Evolutionary conservation across 1,140 invertebrate species (phyloP).

Genomic region (Cherax quadricarinatus): DNA sequence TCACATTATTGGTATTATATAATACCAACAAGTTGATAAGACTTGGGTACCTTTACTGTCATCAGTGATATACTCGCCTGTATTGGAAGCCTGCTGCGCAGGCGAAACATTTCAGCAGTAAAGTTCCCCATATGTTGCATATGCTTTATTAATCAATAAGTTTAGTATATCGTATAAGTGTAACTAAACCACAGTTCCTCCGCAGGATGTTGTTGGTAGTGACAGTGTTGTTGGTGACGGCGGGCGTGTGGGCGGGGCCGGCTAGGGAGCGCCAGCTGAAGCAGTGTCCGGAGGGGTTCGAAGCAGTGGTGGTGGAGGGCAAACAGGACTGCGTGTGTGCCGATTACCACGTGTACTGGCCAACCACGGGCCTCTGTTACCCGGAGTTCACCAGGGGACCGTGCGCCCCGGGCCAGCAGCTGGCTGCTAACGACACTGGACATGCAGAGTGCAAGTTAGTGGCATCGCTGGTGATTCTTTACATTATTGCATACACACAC

Average conservation of each 20-base stretch:
- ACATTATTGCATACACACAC: no score
- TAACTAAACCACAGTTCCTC: background rate
- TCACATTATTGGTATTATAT: no score
- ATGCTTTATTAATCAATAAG: no score
- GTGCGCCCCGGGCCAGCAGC: conserved; percentile 54
- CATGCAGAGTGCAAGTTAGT: conserved; percentile 59
- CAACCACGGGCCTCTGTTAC: conserved; percentile 61
- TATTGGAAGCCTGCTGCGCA: no score
- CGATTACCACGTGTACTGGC: conserved; percentile 74
- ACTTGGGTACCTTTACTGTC: no score
- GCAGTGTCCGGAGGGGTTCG: conserved; percentile 71
- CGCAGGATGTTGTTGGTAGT: conserved; percentile 15
- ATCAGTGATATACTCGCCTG: no score
- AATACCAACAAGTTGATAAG: no score
- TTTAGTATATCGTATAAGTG: no score
- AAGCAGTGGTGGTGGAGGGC: conserved; percentile 67
- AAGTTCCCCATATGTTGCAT: no score
- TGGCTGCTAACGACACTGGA: conserved; percentile 55
- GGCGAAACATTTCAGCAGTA: no score
- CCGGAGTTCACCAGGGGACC: conserved; percentile 62
- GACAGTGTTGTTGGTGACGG: background rate
- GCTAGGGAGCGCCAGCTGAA: conserved; percentile 66
- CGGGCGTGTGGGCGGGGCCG: conserved; percentile 34
- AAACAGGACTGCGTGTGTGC: conserved; percentile 74
- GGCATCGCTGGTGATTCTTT: no score